A percentile compares a stretch with the other conserved stretches of the same genome.
Evolutionary conservation across 2,797 vertebrate species (phyloP).

Genomic region (Acropternis orthonyx): DNA sequence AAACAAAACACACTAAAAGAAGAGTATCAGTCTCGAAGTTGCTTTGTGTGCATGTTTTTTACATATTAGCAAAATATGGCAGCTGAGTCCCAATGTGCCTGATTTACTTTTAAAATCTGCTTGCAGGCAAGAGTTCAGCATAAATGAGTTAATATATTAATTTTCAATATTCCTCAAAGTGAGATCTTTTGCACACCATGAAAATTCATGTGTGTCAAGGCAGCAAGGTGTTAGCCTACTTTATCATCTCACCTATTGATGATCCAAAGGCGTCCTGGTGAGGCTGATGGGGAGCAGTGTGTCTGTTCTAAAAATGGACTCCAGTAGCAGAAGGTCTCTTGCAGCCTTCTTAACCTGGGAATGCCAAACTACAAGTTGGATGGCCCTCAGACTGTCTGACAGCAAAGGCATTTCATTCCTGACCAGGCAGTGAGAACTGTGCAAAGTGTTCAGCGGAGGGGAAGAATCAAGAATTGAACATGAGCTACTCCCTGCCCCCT

Average conservation of each 20-base stretch:
- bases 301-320: conserved; percentile 51
- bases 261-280: background rate
- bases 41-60: background rate
- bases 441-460: background rate
- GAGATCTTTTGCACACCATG: background rate
- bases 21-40: background rate
- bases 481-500: background rate
- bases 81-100: background rate
- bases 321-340: background rate
- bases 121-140: background rate
- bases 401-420: background rate
- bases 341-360: background rate
- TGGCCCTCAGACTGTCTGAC: background rate
- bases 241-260: conserved; percentile 15
- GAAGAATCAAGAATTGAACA: background rate
- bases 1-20: background rate
- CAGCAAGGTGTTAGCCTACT: background rate
- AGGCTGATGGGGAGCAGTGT: background rate
- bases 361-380: background rate
- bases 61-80: background rate
- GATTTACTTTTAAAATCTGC: background rate
- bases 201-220: background rate
- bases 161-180: background rate
- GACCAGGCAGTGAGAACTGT: background rate
- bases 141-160: background rate